Evolutionary conservation across 92 coral and sea anemone species (phyloP), one percentile per base, ranked within the genome.

Genomic region (Umimayanthus kanabou): DNA sequence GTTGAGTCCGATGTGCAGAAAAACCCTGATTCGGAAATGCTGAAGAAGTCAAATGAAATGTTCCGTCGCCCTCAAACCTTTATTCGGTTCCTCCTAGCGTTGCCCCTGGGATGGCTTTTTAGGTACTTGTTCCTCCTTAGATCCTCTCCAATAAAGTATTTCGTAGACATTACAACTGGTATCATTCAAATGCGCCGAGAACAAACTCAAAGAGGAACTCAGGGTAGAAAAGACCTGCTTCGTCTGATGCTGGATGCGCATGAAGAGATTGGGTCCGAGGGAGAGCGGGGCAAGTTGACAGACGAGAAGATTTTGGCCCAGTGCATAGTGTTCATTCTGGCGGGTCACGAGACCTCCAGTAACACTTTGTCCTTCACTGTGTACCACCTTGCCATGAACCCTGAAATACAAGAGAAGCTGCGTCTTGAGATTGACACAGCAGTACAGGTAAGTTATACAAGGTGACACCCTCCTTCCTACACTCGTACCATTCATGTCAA

Each of bases 321-420:
- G 37, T 33, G 37, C 37, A 33, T 33, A 33, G 37, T 33, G 37
- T 33, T 33, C 37, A 33, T 33, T 33, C 37, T 33, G 37, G 37
- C 37, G 0, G 37, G 37, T 33, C 37, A 33, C 37, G 37, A 33
- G 37, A 33, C 37, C 37, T 33, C 37, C 37, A 33, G 37, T 33
- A 33, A 33, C 37, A 33, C 37, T 33, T 33, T 33, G 37, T 33
- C 37, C 37, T 33, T 33, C 37, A 33, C 37, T 76, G n/a, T 30
- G 20, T 76, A 76, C n/a, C 80, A 76, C 9, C 6, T 76, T 29
- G 80, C 80, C 14, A 23, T 18, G 80, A 76, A 76, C 80, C 80
- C 80, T 7, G 80, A 43, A 6, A 26, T 3, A 2, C 37, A 33
- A 33, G 37, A 33, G 37, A 33, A 33, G 37, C 37, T 33, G 37